Conservation (phyloP, 2,797 vertebrate species). For the Naso thynnoides region DNA sequence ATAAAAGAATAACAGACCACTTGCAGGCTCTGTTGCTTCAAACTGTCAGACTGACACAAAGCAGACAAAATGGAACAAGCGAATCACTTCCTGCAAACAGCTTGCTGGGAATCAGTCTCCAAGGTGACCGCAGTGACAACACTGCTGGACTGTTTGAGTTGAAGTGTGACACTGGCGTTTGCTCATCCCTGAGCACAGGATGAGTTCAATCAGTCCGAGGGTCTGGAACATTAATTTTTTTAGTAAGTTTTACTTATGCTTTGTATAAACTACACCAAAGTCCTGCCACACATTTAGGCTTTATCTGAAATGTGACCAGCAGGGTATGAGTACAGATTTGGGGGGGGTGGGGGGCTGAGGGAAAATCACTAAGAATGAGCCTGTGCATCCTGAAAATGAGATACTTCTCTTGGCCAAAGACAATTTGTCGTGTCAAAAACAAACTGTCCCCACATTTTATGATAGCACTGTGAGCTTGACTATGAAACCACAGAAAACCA, state of each 20-base stretch:
- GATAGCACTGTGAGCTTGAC: not conserved
- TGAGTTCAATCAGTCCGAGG: constrained; percentile 1
- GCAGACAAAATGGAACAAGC: constrained; percentile 52
- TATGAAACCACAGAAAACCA: constrained; percentile 20
- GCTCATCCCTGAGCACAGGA: constrained; percentile 8
- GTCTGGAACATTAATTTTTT: not conserved
- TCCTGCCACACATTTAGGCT: not conserved
- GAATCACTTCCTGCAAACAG: constrained; percentile 65
- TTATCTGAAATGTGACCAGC: too few species aligned
- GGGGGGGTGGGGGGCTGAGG: not conserved
- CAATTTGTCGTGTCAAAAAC: constrained; percentile 1
- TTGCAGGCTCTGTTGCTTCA: constrained; percentile 20
- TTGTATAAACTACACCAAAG: not conserved
- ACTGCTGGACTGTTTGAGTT: constrained; percentile 28
- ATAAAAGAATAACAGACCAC: constrained; percentile 42
- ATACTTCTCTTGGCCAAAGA: constrained; percentile 19
- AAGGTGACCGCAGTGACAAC: constrained; percentile 39
- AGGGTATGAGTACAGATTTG: constrained; percentile 1
- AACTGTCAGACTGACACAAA: constrained; percentile 52
- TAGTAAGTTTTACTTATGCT: not conserved
- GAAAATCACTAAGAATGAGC: not conserved
- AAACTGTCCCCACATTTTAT: constrained; percentile 15
- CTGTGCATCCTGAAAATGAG: not conserved
- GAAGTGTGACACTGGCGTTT: constrained; percentile 12
- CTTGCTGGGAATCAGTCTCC: constrained; percentile 32